phyloP scores from a whole-genome alignment of 64 coral and sea anemone species.

The Platygyra sinensis region DNA sequence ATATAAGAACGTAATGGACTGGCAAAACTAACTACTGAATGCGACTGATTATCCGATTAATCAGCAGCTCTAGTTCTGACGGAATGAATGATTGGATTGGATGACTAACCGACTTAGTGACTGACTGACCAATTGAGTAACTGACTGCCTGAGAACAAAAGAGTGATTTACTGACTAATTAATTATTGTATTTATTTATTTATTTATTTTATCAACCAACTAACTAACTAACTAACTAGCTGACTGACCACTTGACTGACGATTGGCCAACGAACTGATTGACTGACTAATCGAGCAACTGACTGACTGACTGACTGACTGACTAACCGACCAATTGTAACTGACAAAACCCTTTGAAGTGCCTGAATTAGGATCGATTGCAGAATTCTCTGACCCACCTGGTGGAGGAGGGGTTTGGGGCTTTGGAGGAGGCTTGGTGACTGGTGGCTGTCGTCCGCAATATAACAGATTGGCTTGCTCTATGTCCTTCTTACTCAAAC shows the following conservation, averaged over 20 bases:
- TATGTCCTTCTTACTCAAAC: slow-evolving; percentile 66
- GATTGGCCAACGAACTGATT: not conserved
- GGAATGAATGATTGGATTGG: no score
- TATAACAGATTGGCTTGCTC: slow-evolving; percentile 77
- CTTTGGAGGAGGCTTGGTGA: slow-evolving; percentile 36
- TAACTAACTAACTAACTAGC: not conserved
- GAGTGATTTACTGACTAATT: not conserved
- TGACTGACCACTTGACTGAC: not conserved
- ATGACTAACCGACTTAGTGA: no score
- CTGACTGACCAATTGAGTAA: no score
- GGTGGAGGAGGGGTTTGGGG: slow-evolving; percentile 58
- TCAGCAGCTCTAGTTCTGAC: no score
- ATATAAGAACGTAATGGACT: no score
- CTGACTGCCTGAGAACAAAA: no score
- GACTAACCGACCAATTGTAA: not conserved
- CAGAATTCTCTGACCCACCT: slow-evolving; percentile 19
- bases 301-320: not conserved
- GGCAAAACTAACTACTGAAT: no score
- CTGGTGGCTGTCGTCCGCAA: slow-evolving; percentile 44
- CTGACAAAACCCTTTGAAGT: not conserved
- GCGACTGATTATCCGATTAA: no score
- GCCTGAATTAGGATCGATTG: not conserved
- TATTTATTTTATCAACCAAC: not conserved
- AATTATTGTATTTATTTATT: no score
- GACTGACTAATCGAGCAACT: not conserved